These are phyloP conservation scores for Channallabes apus DNA, from an alignment of 2,797 vertebrate genomes.

Conservation along the genomic window DNA sequence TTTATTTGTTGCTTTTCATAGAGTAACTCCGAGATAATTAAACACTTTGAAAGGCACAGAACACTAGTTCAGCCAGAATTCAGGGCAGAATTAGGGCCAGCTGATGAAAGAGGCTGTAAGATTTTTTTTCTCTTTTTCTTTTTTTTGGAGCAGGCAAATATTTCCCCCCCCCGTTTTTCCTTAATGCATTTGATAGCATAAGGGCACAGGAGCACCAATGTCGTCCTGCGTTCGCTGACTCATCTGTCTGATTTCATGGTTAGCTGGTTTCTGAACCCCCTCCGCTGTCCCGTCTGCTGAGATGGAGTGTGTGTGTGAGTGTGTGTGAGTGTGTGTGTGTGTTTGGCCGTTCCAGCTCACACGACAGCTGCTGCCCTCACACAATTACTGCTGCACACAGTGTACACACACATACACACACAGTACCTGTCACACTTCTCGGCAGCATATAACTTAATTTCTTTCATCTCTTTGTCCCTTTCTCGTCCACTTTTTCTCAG, in stretches of 20 bases:
- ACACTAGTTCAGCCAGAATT: conserved; percentile 1
- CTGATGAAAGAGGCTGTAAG: conserved; percentile 56
- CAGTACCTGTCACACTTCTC: conserved; percentile 23
- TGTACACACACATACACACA: neutral
- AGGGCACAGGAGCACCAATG: conserved; percentile 43
- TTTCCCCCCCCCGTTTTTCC: neutral
- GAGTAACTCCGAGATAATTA: conserved; percentile 23
- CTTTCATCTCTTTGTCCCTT: neutral
- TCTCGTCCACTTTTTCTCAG: neutral
- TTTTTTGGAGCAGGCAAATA: conserved; percentile 24
- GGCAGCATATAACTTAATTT: conserved; percentile 11
- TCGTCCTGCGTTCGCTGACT: conserved; percentile 67
- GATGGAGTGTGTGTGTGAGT: conserved; percentile 50
- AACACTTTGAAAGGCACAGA: conserved; percentile 9
- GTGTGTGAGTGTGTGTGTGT: conserved; percentile 22
- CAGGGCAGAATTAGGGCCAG: conserved; percentile 25
- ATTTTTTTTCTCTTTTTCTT: conserved; percentile 3
- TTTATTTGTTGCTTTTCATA: neutral
- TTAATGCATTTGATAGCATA: neutral
- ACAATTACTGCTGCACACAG: conserved; percentile 31
- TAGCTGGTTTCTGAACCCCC: conserved; percentile 70
- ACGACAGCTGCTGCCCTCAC: conserved; percentile 49
- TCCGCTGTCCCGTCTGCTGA: conserved; percentile 64
- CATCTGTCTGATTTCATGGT: conserved; percentile 66
- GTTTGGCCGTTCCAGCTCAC: conserved; percentile 36